Evolutionary conservation across 2,113 vertebrate species (phyloP).

Genomic region (Sterna hirundo): DNA sequence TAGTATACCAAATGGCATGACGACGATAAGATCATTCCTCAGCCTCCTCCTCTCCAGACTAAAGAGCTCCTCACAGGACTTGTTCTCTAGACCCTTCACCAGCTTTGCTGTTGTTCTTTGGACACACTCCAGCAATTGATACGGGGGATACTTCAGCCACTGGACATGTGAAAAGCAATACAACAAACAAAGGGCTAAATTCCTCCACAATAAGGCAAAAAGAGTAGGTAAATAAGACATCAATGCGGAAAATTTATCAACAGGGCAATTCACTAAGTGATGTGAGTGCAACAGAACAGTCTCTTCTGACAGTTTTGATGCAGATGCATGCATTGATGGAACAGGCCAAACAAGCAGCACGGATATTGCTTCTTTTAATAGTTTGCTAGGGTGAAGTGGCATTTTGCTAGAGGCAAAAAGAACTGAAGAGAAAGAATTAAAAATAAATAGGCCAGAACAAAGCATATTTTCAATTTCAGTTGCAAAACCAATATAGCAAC

Average conservation of each 20-base stretch:
- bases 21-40: not conserved
- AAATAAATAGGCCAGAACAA: slow-evolving; percentile 67
- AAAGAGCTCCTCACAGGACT: not conserved
- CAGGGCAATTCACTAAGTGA: not conserved
- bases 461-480: slow-evolving; percentile 60
- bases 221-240: not conserved
- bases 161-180: not conserved
- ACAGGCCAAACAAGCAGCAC: not conserved
- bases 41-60: not conserved
- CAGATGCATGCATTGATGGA: not conserved
- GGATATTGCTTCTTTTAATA: slow-evolving; percentile 9
- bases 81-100: not conserved
- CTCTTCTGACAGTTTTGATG: not conserved
- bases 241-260: not conserved
- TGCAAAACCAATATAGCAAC: slow-evolving; percentile 32
- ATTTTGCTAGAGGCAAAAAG: slow-evolving; percentile 41
- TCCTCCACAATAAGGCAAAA: not conserved
- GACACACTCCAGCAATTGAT: not conserved
- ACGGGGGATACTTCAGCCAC: not conserved
- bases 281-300: not conserved
- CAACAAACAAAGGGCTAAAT: not conserved
- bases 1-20: not conserved
- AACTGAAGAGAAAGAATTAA: slow-evolving; percentile 59
- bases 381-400: not conserved
- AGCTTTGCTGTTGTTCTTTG: not conserved